These are phyloP conservation scores for Dynastes tityus DNA, from an alignment of 2,888 invertebrate species.

Conservation along the genomic window DNA sequence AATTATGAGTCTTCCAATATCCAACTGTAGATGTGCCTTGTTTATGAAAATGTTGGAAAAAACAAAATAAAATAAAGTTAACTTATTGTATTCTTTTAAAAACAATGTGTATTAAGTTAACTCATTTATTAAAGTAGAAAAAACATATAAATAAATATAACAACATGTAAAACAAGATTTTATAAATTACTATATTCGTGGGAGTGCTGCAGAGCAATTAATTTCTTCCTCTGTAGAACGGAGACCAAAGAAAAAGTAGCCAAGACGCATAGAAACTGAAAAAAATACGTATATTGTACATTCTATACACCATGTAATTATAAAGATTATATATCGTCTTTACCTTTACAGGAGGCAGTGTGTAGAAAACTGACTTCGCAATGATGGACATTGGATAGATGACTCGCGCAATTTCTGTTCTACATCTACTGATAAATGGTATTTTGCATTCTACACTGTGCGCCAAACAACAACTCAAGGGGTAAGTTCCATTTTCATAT, in stretches of 20 bases:
- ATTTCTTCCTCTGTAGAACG: background rate
- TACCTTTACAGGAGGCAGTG: background rate
- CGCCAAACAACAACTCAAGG: conserved; percentile 3
- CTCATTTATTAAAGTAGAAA: conserved; percentile 13
- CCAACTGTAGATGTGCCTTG: no score
- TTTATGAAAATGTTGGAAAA: no score
- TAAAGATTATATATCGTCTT: no score
- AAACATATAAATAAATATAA: background rate
- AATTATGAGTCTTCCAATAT: no score
- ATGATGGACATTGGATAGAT: conserved; percentile 1
- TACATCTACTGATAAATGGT: background rate
- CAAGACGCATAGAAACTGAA: conserved; percentile 1
- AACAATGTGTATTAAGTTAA: background rate
- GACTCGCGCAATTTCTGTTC: conserved; percentile 1
- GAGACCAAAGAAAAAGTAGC: background rate
- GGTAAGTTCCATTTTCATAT: conserved; percentile 21
- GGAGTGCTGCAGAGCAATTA: background rate
- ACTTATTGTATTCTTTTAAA: no score
- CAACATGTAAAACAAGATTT: background rate
- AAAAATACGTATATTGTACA: background rate
- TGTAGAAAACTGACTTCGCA: background rate
- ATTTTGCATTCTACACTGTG: background rate
- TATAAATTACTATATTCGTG: conserved; percentile 8
- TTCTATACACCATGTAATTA: background rate
- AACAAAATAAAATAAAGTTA: no score